Conservation (phyloP, 2,797 vertebrate species). For the Poecilia velifera region DNA sequence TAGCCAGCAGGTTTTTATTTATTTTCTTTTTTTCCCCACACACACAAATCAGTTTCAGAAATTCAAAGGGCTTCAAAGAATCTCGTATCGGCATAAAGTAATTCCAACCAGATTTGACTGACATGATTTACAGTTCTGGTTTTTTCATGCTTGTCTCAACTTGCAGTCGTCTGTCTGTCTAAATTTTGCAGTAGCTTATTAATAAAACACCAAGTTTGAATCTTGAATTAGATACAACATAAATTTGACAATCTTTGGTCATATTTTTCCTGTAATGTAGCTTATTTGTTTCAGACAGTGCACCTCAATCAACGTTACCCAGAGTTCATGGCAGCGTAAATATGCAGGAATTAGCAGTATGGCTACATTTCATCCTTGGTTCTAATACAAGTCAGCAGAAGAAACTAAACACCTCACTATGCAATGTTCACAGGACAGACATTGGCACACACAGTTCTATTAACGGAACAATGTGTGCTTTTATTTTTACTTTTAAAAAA, state of each 20-base stretch:
- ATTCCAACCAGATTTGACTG: not conserved
- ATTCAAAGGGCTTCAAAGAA: not conserved
- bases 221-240: not conserved
- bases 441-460: too few relatives aligned
- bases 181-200: not conserved
- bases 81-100: not conserved
- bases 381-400: too few relatives aligned
- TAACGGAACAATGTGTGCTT: too few relatives aligned
- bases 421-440: too few relatives aligned
- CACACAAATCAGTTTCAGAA: not conserved
- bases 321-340: too few relatives aligned
- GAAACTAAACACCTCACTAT: too few relatives aligned
- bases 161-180: not conserved
- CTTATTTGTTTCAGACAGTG: too few relatives aligned
- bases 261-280: too few relatives aligned
- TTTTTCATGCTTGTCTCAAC: not conserved
- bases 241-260: not conserved
- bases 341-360: too few relatives aligned
- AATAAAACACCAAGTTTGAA: not conserved
- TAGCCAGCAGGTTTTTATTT: not conserved
- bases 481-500: too few relatives aligned
- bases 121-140: not conserved
- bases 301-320: too few relatives aligned
- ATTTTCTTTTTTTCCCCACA: not conserved
- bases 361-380: too few relatives aligned